A percentile compares a stretch with the other conserved stretches of the same genome.
Evolutionary conservation across 1,140 invertebrate genomes (phyloP).

Genomic region (Pissodes strobi): DNA sequence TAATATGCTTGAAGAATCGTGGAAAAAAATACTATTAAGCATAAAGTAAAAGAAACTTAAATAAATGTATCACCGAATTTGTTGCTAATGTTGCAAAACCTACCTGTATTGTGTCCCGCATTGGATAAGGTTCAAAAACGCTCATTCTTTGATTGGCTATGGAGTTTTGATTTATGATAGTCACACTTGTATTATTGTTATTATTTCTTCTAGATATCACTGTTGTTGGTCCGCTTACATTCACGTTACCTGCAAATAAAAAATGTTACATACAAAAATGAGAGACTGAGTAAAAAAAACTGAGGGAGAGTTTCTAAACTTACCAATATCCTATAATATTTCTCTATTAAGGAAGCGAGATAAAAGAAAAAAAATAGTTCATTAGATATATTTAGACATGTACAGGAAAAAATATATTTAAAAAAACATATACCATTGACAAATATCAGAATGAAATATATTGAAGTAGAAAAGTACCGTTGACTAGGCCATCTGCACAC

Average conservation of each 20-base stretch:
- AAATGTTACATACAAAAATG: not conserved
- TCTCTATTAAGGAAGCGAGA: no score
- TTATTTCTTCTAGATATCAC: constrained; percentile 69
- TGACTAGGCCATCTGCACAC: no score
- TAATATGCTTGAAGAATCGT: no score
- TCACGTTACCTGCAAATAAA: constrained; percentile 53
- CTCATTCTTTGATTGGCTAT: constrained; percentile 72
- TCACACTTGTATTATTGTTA: constrained; percentile 72
- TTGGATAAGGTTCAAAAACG: constrained; percentile 84
- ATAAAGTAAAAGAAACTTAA: not conserved
- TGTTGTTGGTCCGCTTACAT: constrained; percentile 63
- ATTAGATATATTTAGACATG: no score
- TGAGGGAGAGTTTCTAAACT: no score
- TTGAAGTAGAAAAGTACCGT: no score
- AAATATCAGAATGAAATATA: no score
- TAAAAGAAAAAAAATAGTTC: no score
- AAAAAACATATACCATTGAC: no score
- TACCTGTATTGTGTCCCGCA: constrained; percentile 83
- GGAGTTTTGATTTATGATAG: constrained; percentile 65
- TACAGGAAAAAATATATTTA: no score
- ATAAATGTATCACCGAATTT: not conserved
- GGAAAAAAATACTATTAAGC: not conserved
- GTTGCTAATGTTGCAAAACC: not conserved
- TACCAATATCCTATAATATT: no score
- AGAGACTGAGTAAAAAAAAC: no score